These are phyloP conservation scores for Germaria angustata DNA, from an alignment of 2,888 invertebrate species.

Conservation along the genomic window DNA sequence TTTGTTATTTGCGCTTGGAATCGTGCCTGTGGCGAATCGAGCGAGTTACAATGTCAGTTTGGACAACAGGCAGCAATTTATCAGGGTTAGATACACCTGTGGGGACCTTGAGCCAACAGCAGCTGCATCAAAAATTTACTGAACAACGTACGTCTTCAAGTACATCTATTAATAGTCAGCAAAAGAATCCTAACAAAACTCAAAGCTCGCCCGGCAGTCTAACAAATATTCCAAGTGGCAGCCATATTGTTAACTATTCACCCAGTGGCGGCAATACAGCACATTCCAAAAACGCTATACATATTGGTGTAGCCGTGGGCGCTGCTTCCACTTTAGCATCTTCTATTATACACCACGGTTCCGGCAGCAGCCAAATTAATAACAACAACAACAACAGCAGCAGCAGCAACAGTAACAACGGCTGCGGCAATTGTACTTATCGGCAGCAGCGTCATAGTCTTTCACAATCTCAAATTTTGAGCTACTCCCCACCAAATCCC, in stretches of 20 bases:
- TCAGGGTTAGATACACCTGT: constrained; percentile 81
- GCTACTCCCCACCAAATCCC: constrained; percentile 63
- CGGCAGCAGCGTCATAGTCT: constrained; percentile 59
- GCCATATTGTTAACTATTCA: constrained; percentile 55
- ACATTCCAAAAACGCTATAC: constrained; percentile 64
- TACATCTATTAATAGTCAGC: constrained; percentile 1
- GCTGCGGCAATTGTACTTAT: constrained; percentile 57
- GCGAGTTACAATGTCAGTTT: constrained; percentile 82
- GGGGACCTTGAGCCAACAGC: constrained; percentile 64
- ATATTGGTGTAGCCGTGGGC: constrained; percentile 57
- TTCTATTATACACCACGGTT: constrained; percentile 53
- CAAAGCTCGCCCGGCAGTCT: constrained; percentile 58
- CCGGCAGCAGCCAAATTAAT: constrained; percentile 18
- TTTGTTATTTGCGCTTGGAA: constrained; percentile 5
- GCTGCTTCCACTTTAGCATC: constrained; percentile 54
- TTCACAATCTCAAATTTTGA: constrained; percentile 59
- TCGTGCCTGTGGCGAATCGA: neutral
- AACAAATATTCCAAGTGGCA: constrained; percentile 55
- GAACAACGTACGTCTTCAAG: constrained; percentile 42
- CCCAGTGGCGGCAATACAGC: constrained; percentile 51
- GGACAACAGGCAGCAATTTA: constrained; percentile 83
- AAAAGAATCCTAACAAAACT: constrained; percentile 26
- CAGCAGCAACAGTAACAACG: constrained; percentile 19
- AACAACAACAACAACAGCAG: constrained; percentile 31
- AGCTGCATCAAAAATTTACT: constrained; percentile 21